Conservation (phyloP, 2,797 vertebrate genomes). For the Mastacembelus armatus region DNA sequence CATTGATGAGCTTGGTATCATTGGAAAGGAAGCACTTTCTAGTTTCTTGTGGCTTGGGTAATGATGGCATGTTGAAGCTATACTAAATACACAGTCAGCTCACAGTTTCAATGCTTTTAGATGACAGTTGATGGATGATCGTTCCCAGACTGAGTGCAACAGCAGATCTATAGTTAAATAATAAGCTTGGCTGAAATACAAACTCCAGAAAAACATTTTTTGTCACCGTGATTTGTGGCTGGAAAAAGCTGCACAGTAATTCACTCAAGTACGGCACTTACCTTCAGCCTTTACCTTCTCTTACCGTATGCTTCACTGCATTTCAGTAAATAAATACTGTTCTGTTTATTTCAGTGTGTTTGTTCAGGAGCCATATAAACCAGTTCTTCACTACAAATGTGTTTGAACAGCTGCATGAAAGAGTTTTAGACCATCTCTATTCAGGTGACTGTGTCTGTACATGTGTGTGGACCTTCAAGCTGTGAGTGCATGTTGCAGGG, state of each 20-base stretch:
- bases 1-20: too few relatives aligned
- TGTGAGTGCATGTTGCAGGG: not conserved
- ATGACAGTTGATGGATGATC: too few relatives aligned
- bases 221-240: not conserved
- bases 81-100: too few relatives aligned
- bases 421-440: too few relatives aligned
- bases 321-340: not conserved
- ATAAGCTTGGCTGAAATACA: slow-evolving; percentile 6
- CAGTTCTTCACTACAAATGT: too few relatives aligned
- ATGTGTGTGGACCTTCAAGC: not conserved
- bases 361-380: too few relatives aligned
- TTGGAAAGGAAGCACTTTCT: too few relatives aligned
- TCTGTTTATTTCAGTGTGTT: not conserved
- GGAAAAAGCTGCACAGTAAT: not conserved
- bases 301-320: not conserved
- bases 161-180: not conserved
- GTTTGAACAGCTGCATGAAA: too few relatives aligned
- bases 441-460: not conserved
- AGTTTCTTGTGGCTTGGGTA: too few relatives aligned
- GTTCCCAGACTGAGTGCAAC: not conserved
- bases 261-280: not conserved
- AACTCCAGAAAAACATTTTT: not conserved
- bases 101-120: too few relatives aligned
- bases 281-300: not conserved
- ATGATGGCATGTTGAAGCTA: not conserved